phyloP scores from a whole-genome alignment of 1,140 invertebrate genomes.

The Tetramorium alpestre region DNA sequence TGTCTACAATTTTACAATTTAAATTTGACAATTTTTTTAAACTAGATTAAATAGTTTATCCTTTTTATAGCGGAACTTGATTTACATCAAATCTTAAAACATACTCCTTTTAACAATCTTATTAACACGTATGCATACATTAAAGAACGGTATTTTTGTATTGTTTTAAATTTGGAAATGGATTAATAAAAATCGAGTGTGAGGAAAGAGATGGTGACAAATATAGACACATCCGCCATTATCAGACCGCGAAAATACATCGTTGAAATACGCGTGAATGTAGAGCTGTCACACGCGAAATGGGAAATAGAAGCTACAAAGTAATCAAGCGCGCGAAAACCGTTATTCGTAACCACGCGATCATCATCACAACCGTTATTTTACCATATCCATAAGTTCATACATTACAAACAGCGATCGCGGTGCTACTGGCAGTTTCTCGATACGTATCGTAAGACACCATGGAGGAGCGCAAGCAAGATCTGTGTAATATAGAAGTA shows the following conservation, averaged over 20 bases:
- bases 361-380: conserved; percentile 17
- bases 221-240: background rate
- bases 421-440: conserved; percentile 1
- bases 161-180: background rate
- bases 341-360: conserved; percentile 1
- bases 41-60: too few relatives aligned
- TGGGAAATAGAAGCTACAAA: background rate
- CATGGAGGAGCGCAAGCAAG: background rate
- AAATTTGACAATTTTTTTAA: too few relatives aligned
- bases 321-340: background rate
- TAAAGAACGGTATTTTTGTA: too few relatives aligned
- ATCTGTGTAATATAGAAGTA: conserved; percentile 1
- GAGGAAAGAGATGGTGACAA: background rate
- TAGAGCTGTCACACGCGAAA: background rate
- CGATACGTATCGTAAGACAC: background rate
- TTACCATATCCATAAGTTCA: conserved; percentile 14
- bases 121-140: background rate
- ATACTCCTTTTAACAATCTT: background rate
- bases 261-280: background rate
- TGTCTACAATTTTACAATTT: too few relatives aligned
- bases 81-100: too few relatives aligned
- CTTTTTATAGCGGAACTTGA: too few relatives aligned
- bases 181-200: background rate
- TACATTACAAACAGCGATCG: conserved; percentile 15
- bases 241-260: background rate